Percentiles rank a stretch among this genome's conserved stretches.
Evolutionary conservation across 2,113 vertebrate genomes (phyloP).

Genomic region (Antigone vipio): DNA sequence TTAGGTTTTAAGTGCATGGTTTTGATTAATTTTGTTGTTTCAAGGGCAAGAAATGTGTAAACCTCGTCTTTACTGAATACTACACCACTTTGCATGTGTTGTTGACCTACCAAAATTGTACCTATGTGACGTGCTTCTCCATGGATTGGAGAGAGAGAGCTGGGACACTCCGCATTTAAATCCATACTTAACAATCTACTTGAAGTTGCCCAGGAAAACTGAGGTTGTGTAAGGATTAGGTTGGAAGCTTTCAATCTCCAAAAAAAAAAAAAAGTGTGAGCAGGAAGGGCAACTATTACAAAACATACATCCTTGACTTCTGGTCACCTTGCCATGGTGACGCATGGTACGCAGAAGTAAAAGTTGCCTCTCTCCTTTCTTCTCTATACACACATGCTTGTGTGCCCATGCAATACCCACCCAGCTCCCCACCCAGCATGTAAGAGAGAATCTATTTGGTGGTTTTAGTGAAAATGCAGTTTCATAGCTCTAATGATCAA

Average conservation of each 20-base stretch:
- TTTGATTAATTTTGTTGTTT: slow-evolving; percentile 15
- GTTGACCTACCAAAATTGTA: not conserved
- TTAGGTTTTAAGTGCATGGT: slow-evolving; percentile 2
- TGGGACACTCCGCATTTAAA: not conserved
- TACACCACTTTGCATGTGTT: not conserved
- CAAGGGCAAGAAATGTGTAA: not conserved
- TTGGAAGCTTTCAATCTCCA: not conserved
- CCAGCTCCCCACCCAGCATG: not conserved
- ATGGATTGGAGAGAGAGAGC: not conserved
- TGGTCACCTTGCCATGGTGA: not conserved
- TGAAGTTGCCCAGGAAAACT: not conserved
- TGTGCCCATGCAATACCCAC: not conserved
- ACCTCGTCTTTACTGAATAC: not conserved
- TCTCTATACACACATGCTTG: accelerated
- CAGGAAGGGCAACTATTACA: not conserved
- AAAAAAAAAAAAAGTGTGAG: not conserved
- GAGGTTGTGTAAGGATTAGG: not conserved
- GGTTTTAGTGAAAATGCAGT: slow-evolving; percentile 35
- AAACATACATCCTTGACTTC: not conserved
- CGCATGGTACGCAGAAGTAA: not conserved
- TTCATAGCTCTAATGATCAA: not conserved
- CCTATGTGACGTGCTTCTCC: not conserved
- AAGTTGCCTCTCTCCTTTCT: not conserved
- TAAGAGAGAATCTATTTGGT: not conserved
- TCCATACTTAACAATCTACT: not conserved